phyloP scores from a whole-genome alignment of 2,888 invertebrate genomes.

The Drosophila infuscata region DNA sequence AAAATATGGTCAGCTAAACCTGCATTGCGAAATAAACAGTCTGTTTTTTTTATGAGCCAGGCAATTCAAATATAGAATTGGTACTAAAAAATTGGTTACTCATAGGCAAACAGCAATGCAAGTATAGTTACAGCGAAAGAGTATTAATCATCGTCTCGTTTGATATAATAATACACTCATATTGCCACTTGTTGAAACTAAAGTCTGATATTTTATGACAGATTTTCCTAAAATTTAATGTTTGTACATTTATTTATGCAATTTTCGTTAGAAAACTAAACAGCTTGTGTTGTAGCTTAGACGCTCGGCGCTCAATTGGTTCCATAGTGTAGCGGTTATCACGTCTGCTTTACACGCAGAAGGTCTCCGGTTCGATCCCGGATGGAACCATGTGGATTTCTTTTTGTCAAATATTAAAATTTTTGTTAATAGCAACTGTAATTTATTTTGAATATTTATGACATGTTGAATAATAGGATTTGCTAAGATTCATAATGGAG shows the following conservation, averaged over 20 bases:
- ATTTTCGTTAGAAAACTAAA: not conserved
- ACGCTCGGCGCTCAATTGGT: slow-evolving; percentile 49
- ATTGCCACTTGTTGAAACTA: not conserved
- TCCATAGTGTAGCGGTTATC: slow-evolving; percentile 86
- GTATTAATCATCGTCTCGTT: not conserved
- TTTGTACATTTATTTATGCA: not conserved
- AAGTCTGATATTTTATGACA: slow-evolving; percentile 1
- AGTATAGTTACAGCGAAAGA: not conserved
- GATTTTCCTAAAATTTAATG: not conserved
- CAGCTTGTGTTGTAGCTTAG: slow-evolving; percentile 7
- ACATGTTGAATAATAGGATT: not conserved
- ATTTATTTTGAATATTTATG: not conserved
- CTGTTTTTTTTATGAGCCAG: slow-evolving; percentile 28
- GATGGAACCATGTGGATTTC: slow-evolving; percentile 83
- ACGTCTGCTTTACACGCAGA: slow-evolving; percentile 86
- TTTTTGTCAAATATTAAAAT: slow-evolving; percentile 26
- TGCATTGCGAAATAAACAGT: slow-evolving; percentile 34
- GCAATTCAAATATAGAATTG: slow-evolving; percentile 16
- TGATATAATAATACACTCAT: not conserved
- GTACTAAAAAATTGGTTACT: not conserved
- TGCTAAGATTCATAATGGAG: not conserved
- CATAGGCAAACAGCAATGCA: not conserved
- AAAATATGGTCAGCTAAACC: slow-evolving; percentile 9
- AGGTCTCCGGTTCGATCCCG: slow-evolving; percentile 86
- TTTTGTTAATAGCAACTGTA: not conserved